These are phyloP conservation scores for Phyto melanocephala DNA, from an alignment of 2,888 invertebrate species.

Conservation along the genomic window DNA sequence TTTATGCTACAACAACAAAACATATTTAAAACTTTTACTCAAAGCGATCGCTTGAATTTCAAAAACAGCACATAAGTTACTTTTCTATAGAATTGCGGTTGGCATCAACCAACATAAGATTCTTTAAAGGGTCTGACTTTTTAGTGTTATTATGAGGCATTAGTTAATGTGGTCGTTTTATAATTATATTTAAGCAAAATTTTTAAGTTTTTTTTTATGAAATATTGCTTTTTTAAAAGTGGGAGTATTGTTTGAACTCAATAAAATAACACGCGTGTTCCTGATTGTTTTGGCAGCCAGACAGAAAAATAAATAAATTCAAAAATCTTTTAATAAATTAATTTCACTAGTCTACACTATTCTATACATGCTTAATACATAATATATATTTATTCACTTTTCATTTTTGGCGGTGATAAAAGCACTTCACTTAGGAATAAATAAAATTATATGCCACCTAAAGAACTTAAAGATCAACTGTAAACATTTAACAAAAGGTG, in stretches of 20 bases:
- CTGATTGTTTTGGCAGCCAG: neutral
- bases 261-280: neutral
- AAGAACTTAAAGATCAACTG: neutral
- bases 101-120: neutral
- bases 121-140: neutral
- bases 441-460: no score
- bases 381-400: neutral
- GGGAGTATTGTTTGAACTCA: neutral
- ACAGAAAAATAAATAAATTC: neutral
- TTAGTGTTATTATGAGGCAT: no score
- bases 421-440: no score
- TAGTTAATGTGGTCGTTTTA: no score
- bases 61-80: no score
- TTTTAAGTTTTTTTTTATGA: neutral
- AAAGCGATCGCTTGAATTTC: no score
- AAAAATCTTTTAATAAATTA: neutral
- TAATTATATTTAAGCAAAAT: neutral
- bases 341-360: no score
- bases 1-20: no score
- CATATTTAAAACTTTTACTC: no score
- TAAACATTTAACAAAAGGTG: no score
- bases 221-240: neutral
- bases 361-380: neutral
- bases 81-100: no score
- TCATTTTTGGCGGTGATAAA: neutral